A percentile compares a stretch with the other conserved stretches of the same genome.
Evolutionary conservation across 2,797 vertebrate species (phyloP).

Genomic region (Macroramphosus scolopax): DNA sequence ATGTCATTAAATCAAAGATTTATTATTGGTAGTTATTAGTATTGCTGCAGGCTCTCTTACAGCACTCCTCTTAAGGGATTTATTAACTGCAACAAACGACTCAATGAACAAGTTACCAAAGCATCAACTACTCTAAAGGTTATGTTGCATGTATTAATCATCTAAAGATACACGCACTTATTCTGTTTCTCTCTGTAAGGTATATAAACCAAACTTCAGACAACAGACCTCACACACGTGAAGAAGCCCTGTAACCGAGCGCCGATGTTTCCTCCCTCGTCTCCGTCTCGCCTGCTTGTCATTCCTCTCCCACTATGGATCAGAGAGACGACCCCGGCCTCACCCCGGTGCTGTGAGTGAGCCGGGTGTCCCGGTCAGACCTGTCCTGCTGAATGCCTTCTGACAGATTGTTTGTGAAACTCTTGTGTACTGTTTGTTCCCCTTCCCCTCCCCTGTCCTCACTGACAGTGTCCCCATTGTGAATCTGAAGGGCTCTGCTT

Average conservation of each 20-base stretch:
- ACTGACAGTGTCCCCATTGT: constrained; percentile 68
- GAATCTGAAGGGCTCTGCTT: constrained; percentile 57
- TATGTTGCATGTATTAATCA: no score
- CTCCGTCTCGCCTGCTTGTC: constrained; percentile 15
- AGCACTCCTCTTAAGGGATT: no score
- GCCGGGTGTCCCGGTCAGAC: constrained; percentile 57
- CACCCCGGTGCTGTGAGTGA: constrained; percentile 43
- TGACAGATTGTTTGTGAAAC: constrained; percentile 79
- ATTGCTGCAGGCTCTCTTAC: not conserved
- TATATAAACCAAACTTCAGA: no score
- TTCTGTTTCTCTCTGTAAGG: no score
- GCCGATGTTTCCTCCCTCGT: constrained; percentile 4
- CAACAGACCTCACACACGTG: constrained; percentile 1
- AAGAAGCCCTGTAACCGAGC: constrained; percentile 10
- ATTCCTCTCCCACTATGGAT: constrained; percentile 20
- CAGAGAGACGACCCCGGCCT: constrained; percentile 48
- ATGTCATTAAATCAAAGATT: constrained; percentile 7
- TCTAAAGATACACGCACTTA: no score
- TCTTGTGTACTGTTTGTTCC: constrained; percentile 72
- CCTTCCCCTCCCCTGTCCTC: constrained; percentile 56
- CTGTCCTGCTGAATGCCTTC: constrained; percentile 73
- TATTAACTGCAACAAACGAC: no score
- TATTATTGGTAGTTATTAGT: no score
- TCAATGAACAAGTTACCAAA: no score
- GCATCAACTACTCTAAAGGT: no score